A percentile compares a stretch with the other conserved stretches of the same genome.
Conservation (phyloP, 2,113 vertebrate genomes). For the Nesogale talazaci region DNA sequence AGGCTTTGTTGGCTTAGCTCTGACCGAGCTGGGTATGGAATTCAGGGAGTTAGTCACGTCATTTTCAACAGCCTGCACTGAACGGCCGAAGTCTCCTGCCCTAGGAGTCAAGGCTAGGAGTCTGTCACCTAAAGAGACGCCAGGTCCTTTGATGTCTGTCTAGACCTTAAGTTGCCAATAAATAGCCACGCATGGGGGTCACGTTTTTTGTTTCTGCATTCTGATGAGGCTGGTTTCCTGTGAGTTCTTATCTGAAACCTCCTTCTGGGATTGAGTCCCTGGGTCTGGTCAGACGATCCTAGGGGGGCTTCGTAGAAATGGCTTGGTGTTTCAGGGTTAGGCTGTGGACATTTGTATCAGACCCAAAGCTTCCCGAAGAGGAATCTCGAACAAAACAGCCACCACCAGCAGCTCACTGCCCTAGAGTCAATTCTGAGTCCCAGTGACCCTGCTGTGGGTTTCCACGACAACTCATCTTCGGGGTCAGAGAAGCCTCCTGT, state of each 20-base stretch:
- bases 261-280: neutral
- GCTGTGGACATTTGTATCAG: neutral
- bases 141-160: neutral
- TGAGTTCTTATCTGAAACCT: neutral
- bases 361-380: neutral
- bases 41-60: constrained; percentile 2
- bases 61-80: constrained; percentile 11
- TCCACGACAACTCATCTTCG: too few species aligned
- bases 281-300: neutral
- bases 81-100: constrained; percentile 37
- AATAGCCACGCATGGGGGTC: neutral
- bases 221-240: too few species aligned
- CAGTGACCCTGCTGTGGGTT: too few species aligned
- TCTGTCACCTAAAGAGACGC: constrained; percentile 6
- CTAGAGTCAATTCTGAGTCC: too few species aligned
- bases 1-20: constrained; percentile 23
- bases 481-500: too few species aligned
- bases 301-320: neutral
- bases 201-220: constrained; percentile 47
- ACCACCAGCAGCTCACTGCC: too few species aligned
- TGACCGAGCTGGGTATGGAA: neutral
- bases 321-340: neutral
- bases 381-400: neutral
- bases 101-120: neutral
- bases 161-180: neutral